phyloP scores from a whole-genome alignment of 2,888 invertebrate genomes.

The Tetranychus piercei region DNA sequence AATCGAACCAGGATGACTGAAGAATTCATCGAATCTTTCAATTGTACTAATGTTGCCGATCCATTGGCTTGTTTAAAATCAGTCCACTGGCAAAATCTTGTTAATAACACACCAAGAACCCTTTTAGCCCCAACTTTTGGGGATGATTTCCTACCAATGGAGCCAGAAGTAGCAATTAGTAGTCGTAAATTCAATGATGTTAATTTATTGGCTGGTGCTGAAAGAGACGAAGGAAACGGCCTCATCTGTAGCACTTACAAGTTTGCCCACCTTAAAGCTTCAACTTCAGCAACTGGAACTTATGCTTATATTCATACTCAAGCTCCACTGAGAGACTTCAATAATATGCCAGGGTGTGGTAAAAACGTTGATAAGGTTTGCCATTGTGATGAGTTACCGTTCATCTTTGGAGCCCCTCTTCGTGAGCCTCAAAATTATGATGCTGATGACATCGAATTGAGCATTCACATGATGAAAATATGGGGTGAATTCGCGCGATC shows the following conservation, averaged over 20 bases:
- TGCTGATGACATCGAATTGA: not conserved
- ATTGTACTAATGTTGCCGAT: not conserved
- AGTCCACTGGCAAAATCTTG: not conserved
- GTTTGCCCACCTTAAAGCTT: not conserved
- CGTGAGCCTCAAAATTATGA: not conserved
- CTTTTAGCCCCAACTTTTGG: slow-evolving; percentile 1
- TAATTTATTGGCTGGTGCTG: not conserved
- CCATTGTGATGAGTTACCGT: not conserved
- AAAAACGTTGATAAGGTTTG: not conserved
- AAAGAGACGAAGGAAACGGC: not conserved
- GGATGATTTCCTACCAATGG: not conserved
- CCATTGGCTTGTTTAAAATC: not conserved
- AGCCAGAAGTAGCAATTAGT: not conserved
- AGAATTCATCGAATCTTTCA: not conserved
- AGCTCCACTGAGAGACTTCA: no score
- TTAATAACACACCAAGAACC: not conserved
- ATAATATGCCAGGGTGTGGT: no score
- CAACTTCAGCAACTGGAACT: not conserved
- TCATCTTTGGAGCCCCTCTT: not conserved
- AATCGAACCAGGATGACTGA: not conserved
- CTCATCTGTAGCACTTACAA: not conserved
- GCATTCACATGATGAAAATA: slow-evolving; percentile 6
- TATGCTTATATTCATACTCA: not conserved
- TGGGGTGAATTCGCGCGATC: slow-evolving; percentile 12
- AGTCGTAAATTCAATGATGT: not conserved